Evolutionary conservation across 2,888 invertebrate genomes (phyloP), one percentile per base, ranked within the genome.

Genomic region (Serripes groenlandicus): DNA sequence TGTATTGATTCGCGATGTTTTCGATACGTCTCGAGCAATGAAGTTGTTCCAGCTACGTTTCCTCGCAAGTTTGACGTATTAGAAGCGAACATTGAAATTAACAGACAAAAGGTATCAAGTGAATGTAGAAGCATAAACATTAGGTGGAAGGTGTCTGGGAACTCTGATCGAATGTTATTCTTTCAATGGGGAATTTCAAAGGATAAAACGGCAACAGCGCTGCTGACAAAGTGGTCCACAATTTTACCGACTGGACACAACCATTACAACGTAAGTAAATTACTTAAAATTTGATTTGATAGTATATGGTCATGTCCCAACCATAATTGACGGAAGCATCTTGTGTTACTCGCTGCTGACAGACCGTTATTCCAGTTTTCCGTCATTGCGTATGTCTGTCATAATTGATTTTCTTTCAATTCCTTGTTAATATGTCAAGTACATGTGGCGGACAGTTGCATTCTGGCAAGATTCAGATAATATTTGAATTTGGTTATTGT

Each of bases 101-200:
- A 21, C 18, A 28, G 34, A n/a, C n/a, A n/a, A n/a, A n/a, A n/a
- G n/a, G n/a, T n/a, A n/a, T n/a, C n/a, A n/a, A n/a, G n/a, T n/a
- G 34, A 28, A 9, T 62, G 62, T 21, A 7, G 23, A 9, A 11
- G 7, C 28, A 30, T 60, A 26, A 9, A 18, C 54, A 11, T 23
- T 54, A 54, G 11, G 23, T 58, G 58, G 58, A 26, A 5, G 5
- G 3, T 58, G 26, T 5, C 3, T 5, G 58, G 58, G 4, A n/a
- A 34, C 11, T 21, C 4, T 21, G 28, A 62, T 62, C 32, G 21
- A n/a, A 9, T 62, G 5, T 15, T 21, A 4, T 62, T 62, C n/a
- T 62, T 34, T 34, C 62, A 62, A 21, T 62, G 62, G 62, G 34
- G 32, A 2, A 34, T 62, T 32, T 34, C 62, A 18, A 62, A 34